Base-by-base conservation (phyloP, 2,888 invertebrate species). In the Steinernema hermaphroditum region DNA sequence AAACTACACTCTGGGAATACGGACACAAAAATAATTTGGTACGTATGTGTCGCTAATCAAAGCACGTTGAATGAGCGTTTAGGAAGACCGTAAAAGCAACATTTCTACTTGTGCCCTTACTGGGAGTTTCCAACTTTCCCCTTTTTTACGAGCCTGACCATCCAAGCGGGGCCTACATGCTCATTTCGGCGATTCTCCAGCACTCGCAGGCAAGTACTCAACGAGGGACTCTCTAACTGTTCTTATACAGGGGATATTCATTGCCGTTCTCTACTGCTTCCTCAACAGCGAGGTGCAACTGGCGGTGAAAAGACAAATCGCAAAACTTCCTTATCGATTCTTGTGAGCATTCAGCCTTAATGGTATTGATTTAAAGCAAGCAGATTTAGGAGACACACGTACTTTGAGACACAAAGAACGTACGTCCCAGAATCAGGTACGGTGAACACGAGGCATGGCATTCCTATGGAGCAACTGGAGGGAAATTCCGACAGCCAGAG, bases 81-180 rank as follows among this genome's bases (percentile, higher is more conserved):
- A 88, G 89, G 84, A 87, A 88, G 81, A 88, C 89, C 16, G 88
- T 90, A 50, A 90, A 90, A 82, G 90, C 90, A 0, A 90, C 90
- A 0, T 86, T 88, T 0, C 86, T 90, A 9, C 83, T 90, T 16
- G 89, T 90, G 72, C 90, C 90, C 0, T 83, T 90, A 24, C 86
- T 90, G 24, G 90, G 90, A 16, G 86, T 90, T 72, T 89, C 90
- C 1, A 89, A 90, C 80, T 84, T 90, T 43, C 83, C 90, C 2
- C 89, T 90, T 75, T 87, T 90, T 74, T 87, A 88, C 74, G 89
- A 89, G 76, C 89, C 89, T 0, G 78, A 82, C 29, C 75, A 82
- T 29, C 84, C 83, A 19, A 79, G 81, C 54, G 79, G 79, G 29
- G 78, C 87, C n/a, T 90, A 90, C 80, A 87, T 89, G 82, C 84